These are phyloP conservation scores for Lophura nycthemera DNA, from an alignment of 2,113 vertebrate species.

Conservation along the genomic window DNA sequence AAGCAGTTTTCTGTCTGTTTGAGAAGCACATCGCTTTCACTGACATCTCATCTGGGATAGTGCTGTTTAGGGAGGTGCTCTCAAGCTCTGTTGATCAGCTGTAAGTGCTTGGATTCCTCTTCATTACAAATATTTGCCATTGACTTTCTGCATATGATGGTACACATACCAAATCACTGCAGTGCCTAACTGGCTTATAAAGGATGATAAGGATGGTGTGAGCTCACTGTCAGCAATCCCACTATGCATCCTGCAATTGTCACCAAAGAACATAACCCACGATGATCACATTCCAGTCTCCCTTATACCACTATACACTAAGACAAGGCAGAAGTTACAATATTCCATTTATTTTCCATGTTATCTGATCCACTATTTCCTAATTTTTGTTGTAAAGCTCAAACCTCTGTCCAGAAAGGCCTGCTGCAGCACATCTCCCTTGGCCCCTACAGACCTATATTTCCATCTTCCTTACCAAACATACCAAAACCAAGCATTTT, in stretches of 20 bases:
- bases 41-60: constrained; percentile 14
- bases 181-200: neutral
- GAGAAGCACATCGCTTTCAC: constrained; percentile 17
- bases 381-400: neutral
- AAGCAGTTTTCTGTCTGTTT: constrained; percentile 14
- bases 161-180: neutral
- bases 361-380: neutral
- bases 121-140: constrained; percentile 25
- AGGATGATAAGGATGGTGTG: neutral
- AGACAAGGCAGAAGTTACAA: neutral
- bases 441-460: no score
- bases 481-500: neutral
- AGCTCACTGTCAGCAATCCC: neutral
- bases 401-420: neutral
- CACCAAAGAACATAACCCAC: neutral
- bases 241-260: neutral
- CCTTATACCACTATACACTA: fast-evolving
- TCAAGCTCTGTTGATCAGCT: constrained; percentile 18
- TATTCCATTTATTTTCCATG: neutral
- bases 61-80: constrained; percentile 29
- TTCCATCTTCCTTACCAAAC: neutral
- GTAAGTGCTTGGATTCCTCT: neutral
- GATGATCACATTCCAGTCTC: neutral
- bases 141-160: neutral
- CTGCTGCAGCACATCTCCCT: neutral